phyloP scores from a whole-genome alignment of 2,797 vertebrate species.

The Crenuchus spilurus region DNA sequence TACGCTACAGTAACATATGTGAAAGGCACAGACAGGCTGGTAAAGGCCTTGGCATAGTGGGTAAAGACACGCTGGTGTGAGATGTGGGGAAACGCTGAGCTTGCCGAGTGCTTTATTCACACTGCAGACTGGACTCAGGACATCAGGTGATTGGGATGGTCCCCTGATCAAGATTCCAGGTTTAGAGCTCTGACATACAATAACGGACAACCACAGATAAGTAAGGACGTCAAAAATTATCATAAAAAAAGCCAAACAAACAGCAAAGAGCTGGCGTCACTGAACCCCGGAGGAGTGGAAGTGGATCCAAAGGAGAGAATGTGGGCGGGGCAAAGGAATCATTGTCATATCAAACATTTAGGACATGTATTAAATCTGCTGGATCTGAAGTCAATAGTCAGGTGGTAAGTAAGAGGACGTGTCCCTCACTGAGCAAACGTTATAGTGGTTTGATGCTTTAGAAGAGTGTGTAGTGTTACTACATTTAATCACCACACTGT shows the following conservation, averaged over 20 bases:
- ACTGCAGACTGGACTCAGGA: too few species aligned
- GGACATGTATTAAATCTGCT: too few species aligned
- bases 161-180: constrained; percentile 7
- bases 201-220: constrained; percentile 64
- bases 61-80: too few species aligned
- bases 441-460: too few species aligned
- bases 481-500: too few species aligned
- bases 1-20: constrained; percentile 61
- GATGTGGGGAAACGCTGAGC: too few species aligned
- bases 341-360: too few species aligned
- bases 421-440: too few species aligned
- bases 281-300: constrained; percentile 56
- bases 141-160: neutral
- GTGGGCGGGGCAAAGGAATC: neutral
- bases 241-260: constrained; percentile 80
- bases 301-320: constrained; percentile 48
- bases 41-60: constrained; percentile 14
- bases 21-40: constrained; percentile 51
- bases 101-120: neutral
- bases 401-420: too few species aligned
- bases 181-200: too few species aligned
- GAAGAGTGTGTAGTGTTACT: too few species aligned
- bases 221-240: constrained; percentile 65
- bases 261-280: constrained; percentile 82
- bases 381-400: too few species aligned